phyloP scores from a whole-genome alignment of 2,888 invertebrate species.

The Pristionchus arcanus region DNA sequence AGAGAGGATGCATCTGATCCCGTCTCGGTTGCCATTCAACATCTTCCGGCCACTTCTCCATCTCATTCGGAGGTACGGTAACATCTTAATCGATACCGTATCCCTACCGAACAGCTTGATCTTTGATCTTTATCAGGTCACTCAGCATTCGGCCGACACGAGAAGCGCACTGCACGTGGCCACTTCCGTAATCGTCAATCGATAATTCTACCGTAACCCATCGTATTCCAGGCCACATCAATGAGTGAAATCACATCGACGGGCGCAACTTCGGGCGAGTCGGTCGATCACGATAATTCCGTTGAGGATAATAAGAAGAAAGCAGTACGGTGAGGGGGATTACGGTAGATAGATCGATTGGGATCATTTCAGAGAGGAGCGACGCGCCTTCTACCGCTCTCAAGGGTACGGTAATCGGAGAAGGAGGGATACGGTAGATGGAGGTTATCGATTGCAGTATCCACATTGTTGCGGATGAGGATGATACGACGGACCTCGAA shows the following conservation, averaged over 20 bases:
- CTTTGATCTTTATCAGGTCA: background rate
- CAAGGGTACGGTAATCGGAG: background rate
- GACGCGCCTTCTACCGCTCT: conserved; percentile 2
- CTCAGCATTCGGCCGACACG: background rate
- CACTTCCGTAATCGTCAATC: background rate
- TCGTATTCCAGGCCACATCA: conserved; percentile 26
- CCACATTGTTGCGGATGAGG: conserved; percentile 24
- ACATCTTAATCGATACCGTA: background rate
- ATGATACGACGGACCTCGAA: background rate
- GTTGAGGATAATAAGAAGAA: conserved; percentile 19
- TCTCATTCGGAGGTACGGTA: conserved; percentile 7
- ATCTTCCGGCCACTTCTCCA: background rate
- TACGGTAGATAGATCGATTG: background rate
- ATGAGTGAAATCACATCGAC: conserved; percentile 10
- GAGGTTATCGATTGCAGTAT: background rate
- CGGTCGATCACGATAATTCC: conserved; percentile 1
- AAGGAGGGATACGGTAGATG: background rate
- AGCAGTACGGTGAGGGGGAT: background rate
- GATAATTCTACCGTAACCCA: background rate
- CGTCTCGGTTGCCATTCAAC: background rate
- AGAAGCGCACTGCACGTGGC: background rate
- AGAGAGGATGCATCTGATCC: conserved; percentile 23
- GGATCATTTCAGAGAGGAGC: background rate
- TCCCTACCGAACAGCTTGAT: background rate
- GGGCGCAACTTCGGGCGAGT: conserved; percentile 1